Base-by-base conservation (phyloP, 2,113 vertebrate genomes). In the Calidris pygmaea region DNA sequence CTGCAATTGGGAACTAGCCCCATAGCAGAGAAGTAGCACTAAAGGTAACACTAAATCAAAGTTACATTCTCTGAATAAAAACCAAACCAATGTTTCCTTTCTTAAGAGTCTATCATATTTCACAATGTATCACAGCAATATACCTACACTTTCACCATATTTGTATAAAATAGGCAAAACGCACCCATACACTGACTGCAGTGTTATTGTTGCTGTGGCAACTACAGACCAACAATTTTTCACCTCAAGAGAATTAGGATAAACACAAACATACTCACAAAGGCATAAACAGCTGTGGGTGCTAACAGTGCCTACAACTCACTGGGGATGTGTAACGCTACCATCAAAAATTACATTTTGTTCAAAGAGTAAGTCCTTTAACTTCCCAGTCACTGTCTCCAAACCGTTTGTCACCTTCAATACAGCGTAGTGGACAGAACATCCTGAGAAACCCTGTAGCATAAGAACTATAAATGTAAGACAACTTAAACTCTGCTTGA, bases 151-250 rank as follows among this genome's bases (percentile, higher is more conserved):
- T 92, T n/a, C 52, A 50, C 45, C 72, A 72, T 9, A 13, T 48
- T 95, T 55, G 45, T 47, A 87, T 7, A 32, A 87, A 85, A 47
- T 3, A 78, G 59, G 47, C 58, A 72, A 76, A 93, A 59, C 10
- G 32, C 63, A 60, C 45, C 39, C 77, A 41, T 52, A 43, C 16
- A 15, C 43, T 21, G n/a, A 87, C 53, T 19, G 43, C 67, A n/a
- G 35, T 90, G 83, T 92, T 93, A 66, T 50, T 78, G 94, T 92
- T 91, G 86, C 96, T 91, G 58, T 82, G 50, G 73, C 89, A 96
- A 96, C 89, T 48, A n/a, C 60, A 92, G 45, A 89, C 73, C 58
- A 87, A 87, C 89, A 89, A 8, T 32, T 82, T 85, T 92, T 70
- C 89, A 43, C 66, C 89, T 84, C 76, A 9, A 55, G 86, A 74